These are phyloP conservation scores for Anarsia innoxiella DNA, from an alignment of 2,888 invertebrate species.

Conservation along the genomic window DNA sequence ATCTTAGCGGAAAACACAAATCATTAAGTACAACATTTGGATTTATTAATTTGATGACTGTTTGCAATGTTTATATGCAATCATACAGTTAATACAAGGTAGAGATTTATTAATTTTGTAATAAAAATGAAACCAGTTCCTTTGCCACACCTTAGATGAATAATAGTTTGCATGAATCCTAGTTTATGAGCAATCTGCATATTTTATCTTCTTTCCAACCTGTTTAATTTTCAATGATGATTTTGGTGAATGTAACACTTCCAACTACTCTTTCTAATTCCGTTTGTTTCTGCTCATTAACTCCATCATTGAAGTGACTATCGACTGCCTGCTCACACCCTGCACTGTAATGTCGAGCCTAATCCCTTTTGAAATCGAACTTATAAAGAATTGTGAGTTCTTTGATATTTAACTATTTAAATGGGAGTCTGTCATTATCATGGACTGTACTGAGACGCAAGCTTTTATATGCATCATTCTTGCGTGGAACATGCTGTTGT, in stretches of 20 bases:
- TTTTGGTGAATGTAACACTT: constrained; percentile 39
- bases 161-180: constrained; percentile 61
- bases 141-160: constrained; percentile 75
- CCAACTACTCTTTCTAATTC: constrained; percentile 35
- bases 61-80: constrained; percentile 54
- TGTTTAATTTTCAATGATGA: constrained; percentile 36
- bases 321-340: constrained; percentile 49
- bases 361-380: constrained; percentile 46
- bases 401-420: constrained; percentile 2
- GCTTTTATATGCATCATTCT: constrained; percentile 32
- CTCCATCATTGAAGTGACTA: constrained; percentile 54
- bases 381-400: constrained; percentile 48
- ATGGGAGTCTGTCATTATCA: neutral
- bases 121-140: constrained; percentile 67
- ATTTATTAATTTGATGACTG: constrained; percentile 51
- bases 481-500: constrained; percentile 3
- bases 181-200: constrained; percentile 49
- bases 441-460: constrained; percentile 49
- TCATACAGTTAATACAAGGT: constrained; percentile 51
- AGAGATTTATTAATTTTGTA: constrained; percentile 50
- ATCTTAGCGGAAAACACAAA: constrained; percentile 65
- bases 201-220: constrained; percentile 36
- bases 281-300: constrained; percentile 45
- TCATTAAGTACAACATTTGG: constrained; percentile 52
- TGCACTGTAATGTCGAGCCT: constrained; percentile 36